Evolutionary conservation across 2,113 vertebrate species (phyloP).

Genomic region (Equus quagga): DNA sequence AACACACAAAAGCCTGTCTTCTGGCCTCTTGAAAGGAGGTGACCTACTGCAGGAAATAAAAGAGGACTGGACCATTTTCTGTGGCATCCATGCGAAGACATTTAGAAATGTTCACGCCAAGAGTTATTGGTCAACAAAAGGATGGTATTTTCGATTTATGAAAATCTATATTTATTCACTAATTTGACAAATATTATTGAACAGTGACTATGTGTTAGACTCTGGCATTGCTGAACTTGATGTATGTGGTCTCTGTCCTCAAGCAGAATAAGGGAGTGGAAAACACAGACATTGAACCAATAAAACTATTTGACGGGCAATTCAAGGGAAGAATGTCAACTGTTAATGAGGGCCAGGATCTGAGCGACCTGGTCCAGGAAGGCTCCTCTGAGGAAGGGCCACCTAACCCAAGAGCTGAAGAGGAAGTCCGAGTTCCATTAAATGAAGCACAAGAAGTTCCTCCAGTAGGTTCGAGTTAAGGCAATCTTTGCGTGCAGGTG

Average conservation of each 20-base stretch:
- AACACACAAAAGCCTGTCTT: not conserved
- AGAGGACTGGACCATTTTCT: not conserved
- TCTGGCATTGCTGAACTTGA: not conserved
- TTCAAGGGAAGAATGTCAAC: not conserved
- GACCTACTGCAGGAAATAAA: not conserved
- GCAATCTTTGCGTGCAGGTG: not conserved
- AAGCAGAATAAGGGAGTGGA: not conserved
- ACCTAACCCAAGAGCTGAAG: not conserved
- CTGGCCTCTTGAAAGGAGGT: not conserved
- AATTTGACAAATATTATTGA: conserved; percentile 1
- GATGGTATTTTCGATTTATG: not conserved
- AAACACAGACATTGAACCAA: not conserved
- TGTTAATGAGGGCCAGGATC: too few species aligned
- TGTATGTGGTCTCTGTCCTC: not conserved
- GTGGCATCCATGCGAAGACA: not conserved
- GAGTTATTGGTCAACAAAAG: not conserved
- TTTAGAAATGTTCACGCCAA: not conserved
- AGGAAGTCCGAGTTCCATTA: not conserved
- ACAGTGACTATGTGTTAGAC: not conserved
- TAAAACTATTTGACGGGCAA: not conserved
- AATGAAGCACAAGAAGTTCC: not conserved
- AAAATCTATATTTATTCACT: not conserved
- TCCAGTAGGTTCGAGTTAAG: not conserved
- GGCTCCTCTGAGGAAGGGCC: not conserved
- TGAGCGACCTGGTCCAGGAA: not conserved